Conservation (phyloP, 2,888 invertebrate species). For the Ellobium chinense region DNA sequence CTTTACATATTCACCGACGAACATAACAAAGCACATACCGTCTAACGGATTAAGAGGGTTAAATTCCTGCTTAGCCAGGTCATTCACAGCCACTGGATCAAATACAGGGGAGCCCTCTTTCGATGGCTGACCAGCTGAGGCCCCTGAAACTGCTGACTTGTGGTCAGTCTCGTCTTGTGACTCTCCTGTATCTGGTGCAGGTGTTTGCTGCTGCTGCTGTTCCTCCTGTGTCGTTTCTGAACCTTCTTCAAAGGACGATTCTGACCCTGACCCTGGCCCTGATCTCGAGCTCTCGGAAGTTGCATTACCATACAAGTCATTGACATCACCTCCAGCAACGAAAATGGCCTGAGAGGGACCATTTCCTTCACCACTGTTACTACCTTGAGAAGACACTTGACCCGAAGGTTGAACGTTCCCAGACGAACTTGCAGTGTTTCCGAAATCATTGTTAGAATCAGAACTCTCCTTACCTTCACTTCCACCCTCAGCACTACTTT, state of each 20-base stretch:
- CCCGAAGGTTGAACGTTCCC: not conserved
- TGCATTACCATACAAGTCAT: not conserved
- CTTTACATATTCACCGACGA: no score
- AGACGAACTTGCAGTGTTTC: not conserved
- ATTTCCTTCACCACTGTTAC: not conserved
- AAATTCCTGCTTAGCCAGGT: conserved; percentile 9
- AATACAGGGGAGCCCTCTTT: no score
- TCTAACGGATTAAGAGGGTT: conserved; percentile 17
- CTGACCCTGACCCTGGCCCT: not conserved
- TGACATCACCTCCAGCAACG: not conserved
- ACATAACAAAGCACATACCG: not conserved
- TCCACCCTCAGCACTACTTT: not conserved
- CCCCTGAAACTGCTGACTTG: no score
- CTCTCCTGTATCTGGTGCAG: not conserved
- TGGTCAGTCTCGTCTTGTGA: not conserved
- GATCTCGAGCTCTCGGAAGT: not conserved
- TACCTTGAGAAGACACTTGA: not conserved
- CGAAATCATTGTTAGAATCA: not conserved
- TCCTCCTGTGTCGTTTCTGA: not conserved
- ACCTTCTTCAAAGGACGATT: not conserved
- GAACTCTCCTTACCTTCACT: not conserved
- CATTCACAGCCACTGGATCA: conserved; percentile 7
- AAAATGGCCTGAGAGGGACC: not conserved
- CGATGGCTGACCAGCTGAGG: no score
- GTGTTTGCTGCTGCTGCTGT: not conserved